phyloP scores from a whole-genome alignment of 2,797 vertebrate genomes.

The Anguilla anguilla region DNA sequence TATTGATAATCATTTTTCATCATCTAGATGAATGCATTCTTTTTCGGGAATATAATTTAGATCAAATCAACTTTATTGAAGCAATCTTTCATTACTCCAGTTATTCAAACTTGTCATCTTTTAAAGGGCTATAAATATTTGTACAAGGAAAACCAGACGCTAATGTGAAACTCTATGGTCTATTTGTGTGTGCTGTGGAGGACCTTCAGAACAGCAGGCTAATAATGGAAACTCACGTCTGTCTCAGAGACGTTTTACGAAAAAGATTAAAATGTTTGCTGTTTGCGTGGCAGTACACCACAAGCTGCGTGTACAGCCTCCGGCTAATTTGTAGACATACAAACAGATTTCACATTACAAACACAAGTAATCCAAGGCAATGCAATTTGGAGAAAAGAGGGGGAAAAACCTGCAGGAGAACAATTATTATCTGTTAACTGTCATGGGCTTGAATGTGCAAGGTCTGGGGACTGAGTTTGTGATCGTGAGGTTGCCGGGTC shows the following conservation, averaged over 20 bases:
- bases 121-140: neutral
- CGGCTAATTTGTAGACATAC: neutral
- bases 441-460: neutral
- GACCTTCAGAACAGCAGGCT: neutral
- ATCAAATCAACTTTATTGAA: neutral
- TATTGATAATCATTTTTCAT: neutral
- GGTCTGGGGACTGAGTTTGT: constrained; percentile 4
- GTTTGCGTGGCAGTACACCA: neutral
- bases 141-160: no score
- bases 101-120: neutral
- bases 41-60: neutral
- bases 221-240: neutral
- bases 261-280: neutral
- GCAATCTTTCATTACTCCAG: neutral
- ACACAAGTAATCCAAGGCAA: constrained; percentile 16
- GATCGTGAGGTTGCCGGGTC: neutral
- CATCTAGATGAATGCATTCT: neutral
- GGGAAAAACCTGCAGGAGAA: neutral
- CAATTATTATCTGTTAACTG: neutral
- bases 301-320: neutral
- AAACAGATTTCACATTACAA: constrained; percentile 15
- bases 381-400: constrained; percentile 8
- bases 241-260: neutral
- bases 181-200: neutral
- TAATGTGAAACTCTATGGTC: neutral